Base-by-base conservation (phyloP, 2,113 vertebrate species). In the Microcebus murinus region DNA sequence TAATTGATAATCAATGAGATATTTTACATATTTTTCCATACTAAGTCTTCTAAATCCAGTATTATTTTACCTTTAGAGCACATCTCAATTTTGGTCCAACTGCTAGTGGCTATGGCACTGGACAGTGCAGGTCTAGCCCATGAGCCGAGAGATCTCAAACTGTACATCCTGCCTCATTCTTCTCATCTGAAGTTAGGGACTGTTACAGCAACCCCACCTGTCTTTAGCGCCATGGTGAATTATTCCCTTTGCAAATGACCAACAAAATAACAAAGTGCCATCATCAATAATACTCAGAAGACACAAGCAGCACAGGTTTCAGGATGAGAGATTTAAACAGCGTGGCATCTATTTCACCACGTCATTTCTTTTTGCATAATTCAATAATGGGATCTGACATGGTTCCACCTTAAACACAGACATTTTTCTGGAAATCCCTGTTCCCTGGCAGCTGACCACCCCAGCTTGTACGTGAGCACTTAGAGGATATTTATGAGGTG, bases 381-480 rank as follows among this genome's bases (percentile, higher is more conserved):
- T 70, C 57, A 71, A 45, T 68, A 36, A 52, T 25, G n/a, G 84
- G 8, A 13, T 36, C n/a, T 3, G 34, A 70, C 8, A 10, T 0
- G 29, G n/a, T 29, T 79, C 31, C 1, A 76, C 12, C 9, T 65
- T 34, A 20, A 88, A 65, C 31, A 80, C 95, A 68, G 67, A 42
- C 21, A 18, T 73, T 74, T 90, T 95, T 85, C 84, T 85, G 74
- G 73, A 91, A 80, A 34, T 39, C 48, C 27, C 45, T 42, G 71
- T 61, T 88, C 27, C 59, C 50, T 34, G 21, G n/a, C 71, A 36
- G 39, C 42, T 34, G 55, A 57, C 13, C 5, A 2, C n/a, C 10
- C 23, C n/a, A 17, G 61, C 45, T 17, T 82, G 3, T 52, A 48
- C 4, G 17, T 39, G 18, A 48, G 59, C 8, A 57, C 45, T 76